Base-by-base conservation (phyloP, 2,113 vertebrate species). In the Bufo gargarizans region DNA sequence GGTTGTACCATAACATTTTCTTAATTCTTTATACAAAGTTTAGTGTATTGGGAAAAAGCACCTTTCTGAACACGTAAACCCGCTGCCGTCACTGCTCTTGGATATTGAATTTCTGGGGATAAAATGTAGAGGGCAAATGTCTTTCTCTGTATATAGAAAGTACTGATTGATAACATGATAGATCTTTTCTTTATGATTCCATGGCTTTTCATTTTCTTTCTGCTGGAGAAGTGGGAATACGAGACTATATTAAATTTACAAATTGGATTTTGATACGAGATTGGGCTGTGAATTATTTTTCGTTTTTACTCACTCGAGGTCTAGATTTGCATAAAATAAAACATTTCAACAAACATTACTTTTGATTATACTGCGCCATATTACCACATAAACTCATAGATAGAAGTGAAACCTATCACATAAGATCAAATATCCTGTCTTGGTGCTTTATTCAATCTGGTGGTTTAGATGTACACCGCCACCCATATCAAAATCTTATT, bases 371-470 rank as follows among this genome's bases (percentile, higher is more conserved):
- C 16, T 83, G 61, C 11, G 0, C 59, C 8, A 67, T 63, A 50
- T 65, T 61, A 53, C 61, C 45, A 50, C 61, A 83, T 69, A 69
- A 83, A 45, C 63, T 83, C 49, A 69, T 50, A 67, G 8, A 33
- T n/a, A 65, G 58, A 50, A 63, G 61, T 22, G 61, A 69, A 50
- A 67, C 61, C 53, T 83, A 83, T 83, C 81, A 50, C 20, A 22
- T 69, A 20, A 83, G 49, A 83, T 83, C 81, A 83, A 83, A 83
- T 83, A 50, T 83, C 81, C 81, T 69, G 81, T 59, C 53, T 80
- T 16, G 77, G 11, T 50, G 8, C 55, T 59, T 80, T 59, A 65
- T 67, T 83, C 11, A 2, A 69, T 61, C 19, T 16, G 20, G 14
- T n/a, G 45, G 61, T 22, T 53, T 83, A 83, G 20, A 49, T 22